These are phyloP conservation scores for Leguminivora glycinivorella DNA, from an alignment of 1,140 invertebrate genomes.

Conservation along the genomic window DNA sequence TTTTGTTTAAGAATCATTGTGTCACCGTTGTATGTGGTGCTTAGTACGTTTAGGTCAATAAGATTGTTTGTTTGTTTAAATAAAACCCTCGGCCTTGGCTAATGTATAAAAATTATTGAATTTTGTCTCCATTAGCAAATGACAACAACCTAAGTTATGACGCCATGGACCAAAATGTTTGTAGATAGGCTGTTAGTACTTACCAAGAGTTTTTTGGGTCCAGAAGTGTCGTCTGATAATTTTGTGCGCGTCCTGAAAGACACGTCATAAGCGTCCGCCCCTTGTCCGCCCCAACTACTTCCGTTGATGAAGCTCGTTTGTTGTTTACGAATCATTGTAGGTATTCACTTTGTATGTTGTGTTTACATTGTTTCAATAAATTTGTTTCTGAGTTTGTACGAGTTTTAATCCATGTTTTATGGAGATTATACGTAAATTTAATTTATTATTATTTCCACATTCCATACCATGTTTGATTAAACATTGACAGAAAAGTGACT, in stretches of 20 bases:
- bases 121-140: no score
- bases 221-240: conserved; percentile 62
- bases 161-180: no score
- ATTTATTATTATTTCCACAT: no score
- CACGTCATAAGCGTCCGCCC: conserved; percentile 84
- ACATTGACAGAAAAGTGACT: no score
- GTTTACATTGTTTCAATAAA: conserved; percentile 30
- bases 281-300: no score
- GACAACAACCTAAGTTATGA: no score
- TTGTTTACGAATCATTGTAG: conserved; percentile 87
- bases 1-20: conserved; percentile 87
- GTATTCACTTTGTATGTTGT: conserved; percentile 71
- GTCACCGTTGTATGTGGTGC: conserved; percentile 72
- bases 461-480: no score
- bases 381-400: conserved; percentile 36
- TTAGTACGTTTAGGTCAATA: conserved; percentile 29
- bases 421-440: no score
- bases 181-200: conserved; percentile 77
- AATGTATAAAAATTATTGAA: no score
- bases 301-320: conserved; percentile 83
- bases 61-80: conserved; percentile 34
- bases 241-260: conserved; percentile 75
- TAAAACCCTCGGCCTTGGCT: no score
- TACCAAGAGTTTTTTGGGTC: conserved; percentile 79
- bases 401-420: no score